phyloP scores from a whole-genome alignment of 2,113 vertebrate species.

The Pachyramphus minor region DNA sequence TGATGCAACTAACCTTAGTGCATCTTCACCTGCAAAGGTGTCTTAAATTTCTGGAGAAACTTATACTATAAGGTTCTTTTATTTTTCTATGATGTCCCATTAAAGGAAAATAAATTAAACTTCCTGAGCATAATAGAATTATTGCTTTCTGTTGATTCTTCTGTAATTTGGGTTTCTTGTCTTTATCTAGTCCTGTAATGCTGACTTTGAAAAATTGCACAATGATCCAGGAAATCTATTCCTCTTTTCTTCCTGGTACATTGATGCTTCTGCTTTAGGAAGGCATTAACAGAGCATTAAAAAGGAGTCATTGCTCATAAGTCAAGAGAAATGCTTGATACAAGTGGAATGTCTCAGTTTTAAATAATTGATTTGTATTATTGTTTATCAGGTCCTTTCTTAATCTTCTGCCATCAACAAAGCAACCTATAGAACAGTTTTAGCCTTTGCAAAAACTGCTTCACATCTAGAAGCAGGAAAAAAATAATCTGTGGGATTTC shows the following conservation, averaged over 20 bases:
- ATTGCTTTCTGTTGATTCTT: background rate
- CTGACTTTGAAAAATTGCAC: background rate
- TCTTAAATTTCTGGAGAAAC: background rate
- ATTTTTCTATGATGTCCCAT: background rate
- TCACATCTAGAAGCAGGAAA: background rate
- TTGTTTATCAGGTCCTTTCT: background rate
- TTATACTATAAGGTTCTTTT: background rate
- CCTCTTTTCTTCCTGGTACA: background rate
- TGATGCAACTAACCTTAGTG: background rate
- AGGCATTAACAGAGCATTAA: slow-evolving; percentile 42
- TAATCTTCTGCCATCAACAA: background rate
- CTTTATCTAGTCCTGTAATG: background rate
- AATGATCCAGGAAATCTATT: background rate
- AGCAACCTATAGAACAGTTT: background rate
- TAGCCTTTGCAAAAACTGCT: background rate
- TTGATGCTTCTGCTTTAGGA: background rate
- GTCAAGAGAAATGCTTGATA: background rate
- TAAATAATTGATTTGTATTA: background rate
- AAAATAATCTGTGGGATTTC: background rate
- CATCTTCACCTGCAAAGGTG: background rate
- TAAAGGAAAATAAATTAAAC: background rate
- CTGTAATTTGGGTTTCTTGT: background rate
- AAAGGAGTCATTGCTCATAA: slow-evolving; percentile 8
- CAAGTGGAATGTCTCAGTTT: background rate
- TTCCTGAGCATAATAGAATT: background rate